Conservation (phyloP, 1,140 invertebrate species). For the Aphidius gifuensis region DNA sequence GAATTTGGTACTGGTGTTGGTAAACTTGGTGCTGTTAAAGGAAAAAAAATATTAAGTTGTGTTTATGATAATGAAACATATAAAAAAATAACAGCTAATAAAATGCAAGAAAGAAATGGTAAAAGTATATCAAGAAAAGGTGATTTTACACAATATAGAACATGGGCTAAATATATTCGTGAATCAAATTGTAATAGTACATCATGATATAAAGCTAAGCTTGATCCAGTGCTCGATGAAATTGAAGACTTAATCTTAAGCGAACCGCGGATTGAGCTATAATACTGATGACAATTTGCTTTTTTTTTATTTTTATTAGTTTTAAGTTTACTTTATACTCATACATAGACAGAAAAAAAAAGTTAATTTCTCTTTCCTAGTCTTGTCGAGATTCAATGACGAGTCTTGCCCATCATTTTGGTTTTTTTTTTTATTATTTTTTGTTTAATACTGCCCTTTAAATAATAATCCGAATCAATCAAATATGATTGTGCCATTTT, state of each 20-base stretch:
- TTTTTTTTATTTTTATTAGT: too few relatives aligned
- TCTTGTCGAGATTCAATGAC: too few relatives aligned
- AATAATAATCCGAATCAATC: too few relatives aligned
- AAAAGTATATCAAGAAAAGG: conserved; percentile 54
- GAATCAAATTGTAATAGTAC: conserved; percentile 64
- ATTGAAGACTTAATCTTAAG: not conserved
- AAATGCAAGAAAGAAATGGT: conserved; percentile 45
- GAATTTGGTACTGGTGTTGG: conserved; percentile 55
- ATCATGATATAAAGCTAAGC: conserved; percentile 41
- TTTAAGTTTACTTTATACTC: too few relatives aligned
- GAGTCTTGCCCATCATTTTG: too few relatives aligned
- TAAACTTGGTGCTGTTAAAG: conserved; percentile 63
- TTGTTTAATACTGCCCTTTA: too few relatives aligned
- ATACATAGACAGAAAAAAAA: too few relatives aligned
- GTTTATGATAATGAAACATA: conserved; percentile 62
- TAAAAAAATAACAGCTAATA: conserved; percentile 50
- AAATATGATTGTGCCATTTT: too few relatives aligned
- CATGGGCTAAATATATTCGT: conserved; percentile 70
- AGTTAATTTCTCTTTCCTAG: too few relatives aligned
- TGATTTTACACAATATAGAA: conserved; percentile 61
- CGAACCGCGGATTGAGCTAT: too few relatives aligned
- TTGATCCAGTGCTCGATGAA: not conserved
- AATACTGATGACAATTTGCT: too few relatives aligned
- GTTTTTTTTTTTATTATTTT: too few relatives aligned
- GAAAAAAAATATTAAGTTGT: conserved; percentile 65